phyloP scores from a whole-genome alignment of 1,140 invertebrate genomes.

The Drosophila nannoptera region DNA sequence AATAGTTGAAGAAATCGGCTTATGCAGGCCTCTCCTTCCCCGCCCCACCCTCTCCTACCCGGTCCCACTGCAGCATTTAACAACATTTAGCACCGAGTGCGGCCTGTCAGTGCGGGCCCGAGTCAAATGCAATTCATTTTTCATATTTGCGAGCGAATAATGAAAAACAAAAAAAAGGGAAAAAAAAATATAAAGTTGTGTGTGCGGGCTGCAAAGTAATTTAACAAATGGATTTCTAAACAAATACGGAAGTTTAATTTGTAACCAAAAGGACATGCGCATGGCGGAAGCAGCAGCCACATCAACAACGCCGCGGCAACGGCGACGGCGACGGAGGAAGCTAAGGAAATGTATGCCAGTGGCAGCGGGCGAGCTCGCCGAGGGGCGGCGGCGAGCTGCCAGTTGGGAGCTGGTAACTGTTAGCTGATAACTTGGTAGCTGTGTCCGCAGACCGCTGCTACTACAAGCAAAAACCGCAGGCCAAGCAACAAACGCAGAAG shows the following conservation, averaged over 20 bases:
- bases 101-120: slow-evolving; percentile 42
- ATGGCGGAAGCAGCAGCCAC: slow-evolving; percentile 43
- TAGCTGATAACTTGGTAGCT: slow-evolving; percentile 38
- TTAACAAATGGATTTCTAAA: slow-evolving; percentile 79
- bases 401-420: slow-evolving; percentile 16
- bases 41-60: too few species aligned
- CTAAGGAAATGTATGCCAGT: slow-evolving; percentile 73
- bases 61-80: too few species aligned
- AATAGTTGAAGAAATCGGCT: slow-evolving; percentile 71
- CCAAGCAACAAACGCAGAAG: slow-evolving; percentile 44
- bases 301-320: slow-evolving; percentile 2
- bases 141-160: slow-evolving; percentile 58
- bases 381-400: neutral
- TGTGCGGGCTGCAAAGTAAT: slow-evolving; percentile 67
- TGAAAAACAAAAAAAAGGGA: slow-evolving; percentile 24
- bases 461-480: slow-evolving; percentile 66
- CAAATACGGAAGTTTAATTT: slow-evolving; percentile 79
- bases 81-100: slow-evolving; percentile 35
- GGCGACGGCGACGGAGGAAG: slow-evolving; percentile 46
- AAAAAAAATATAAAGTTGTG: slow-evolving; percentile 30
- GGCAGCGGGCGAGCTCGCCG: slow-evolving; percentile 40
- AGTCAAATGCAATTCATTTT: slow-evolving; percentile 74
- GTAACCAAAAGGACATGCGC: slow-evolving; percentile 75
- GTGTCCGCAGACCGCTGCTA: slow-evolving; percentile 59
- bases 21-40: too few species aligned